Conservation (phyloP, 2,888 invertebrate genomes). For the Lasioglossum morio region DNA sequence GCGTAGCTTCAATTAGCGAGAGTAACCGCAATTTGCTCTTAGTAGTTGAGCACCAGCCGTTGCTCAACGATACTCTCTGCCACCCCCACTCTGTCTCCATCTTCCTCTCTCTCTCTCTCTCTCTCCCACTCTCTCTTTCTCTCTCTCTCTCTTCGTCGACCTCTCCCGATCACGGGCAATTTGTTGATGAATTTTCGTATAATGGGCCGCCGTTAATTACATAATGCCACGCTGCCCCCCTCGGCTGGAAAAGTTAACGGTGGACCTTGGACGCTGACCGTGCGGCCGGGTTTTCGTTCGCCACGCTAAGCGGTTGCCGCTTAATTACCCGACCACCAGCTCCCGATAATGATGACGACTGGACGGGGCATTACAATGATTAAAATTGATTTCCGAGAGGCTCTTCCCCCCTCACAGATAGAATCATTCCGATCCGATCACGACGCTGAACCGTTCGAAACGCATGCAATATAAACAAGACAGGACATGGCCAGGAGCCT, state of each 20-base stretch:
- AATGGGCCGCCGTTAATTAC: conserved; percentile 52
- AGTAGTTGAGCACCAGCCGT: conserved; percentile 42
- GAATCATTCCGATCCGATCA: too few relatives aligned
- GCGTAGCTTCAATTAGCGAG: conserved; percentile 65
- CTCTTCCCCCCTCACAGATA: too few relatives aligned
- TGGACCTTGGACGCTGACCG: conserved; percentile 8
- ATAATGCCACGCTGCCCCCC: conserved; percentile 47
- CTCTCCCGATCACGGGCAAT: conserved; percentile 52
- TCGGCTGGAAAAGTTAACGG: conserved; percentile 44
- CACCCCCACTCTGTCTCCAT: background rate
- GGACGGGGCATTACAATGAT: conserved; percentile 40
- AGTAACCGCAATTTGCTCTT: conserved; percentile 66
- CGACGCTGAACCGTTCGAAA: background rate
- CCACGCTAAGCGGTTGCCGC: conserved; percentile 19
- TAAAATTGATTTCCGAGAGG: conserved; percentile 42
- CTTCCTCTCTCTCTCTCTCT: background rate
- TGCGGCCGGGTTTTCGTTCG: conserved; percentile 22
- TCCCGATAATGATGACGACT: conserved; percentile 27
- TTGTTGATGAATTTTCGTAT: conserved; percentile 63
- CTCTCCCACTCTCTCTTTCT: background rate
- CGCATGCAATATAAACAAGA: too few relatives aligned
- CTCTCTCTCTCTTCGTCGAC: background rate
- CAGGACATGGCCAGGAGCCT: too few relatives aligned
- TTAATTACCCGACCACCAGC: conserved; percentile 41
- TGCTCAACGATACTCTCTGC: conserved; percentile 46